phyloP scores from a whole-genome alignment of 92 coral and sea anemone genomes.

The Epizoanthus illoricatus region DNA sequence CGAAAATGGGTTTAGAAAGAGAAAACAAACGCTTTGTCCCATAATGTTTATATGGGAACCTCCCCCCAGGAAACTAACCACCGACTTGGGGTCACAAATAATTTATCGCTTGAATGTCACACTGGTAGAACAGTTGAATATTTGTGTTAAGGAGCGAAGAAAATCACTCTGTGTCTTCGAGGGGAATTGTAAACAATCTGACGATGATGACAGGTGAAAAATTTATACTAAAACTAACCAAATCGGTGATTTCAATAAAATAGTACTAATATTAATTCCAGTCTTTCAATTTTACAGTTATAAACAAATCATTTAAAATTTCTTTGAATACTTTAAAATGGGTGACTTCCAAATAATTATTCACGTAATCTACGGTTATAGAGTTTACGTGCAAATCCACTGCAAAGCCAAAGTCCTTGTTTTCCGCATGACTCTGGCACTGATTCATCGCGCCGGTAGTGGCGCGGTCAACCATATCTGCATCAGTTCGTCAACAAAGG shows the following conservation, averaged over 20 bases:
- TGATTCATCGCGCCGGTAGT: neutral
- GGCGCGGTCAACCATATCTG: neutral
- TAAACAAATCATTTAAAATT: too few relatives aligned
- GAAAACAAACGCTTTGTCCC: constrained; percentile 37
- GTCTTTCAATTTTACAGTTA: too few relatives aligned
- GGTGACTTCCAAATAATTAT: too few relatives aligned
- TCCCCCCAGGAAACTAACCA: constrained; percentile 22
- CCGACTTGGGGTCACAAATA: constrained; percentile 18
- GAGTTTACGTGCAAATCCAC: too few relatives aligned
- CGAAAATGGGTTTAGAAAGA: constrained; percentile 8
- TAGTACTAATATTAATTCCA: too few relatives aligned
- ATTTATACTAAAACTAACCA: too few relatives aligned
- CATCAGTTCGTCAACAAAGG: neutral
- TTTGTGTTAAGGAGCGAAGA: neutral
- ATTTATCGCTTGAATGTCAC: neutral
- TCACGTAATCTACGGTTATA: too few relatives aligned
- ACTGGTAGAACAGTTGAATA: neutral
- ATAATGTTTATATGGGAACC: constrained; percentile 23
- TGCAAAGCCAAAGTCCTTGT: too few relatives aligned
- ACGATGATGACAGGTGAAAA: too few relatives aligned
- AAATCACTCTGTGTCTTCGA: neutral
- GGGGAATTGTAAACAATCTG: too few relatives aligned
- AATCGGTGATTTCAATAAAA: too few relatives aligned
- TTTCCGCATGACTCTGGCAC: neutral
- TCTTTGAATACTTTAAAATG: too few relatives aligned